Conservation (phyloP, 2,113 vertebrate species). For the Urocitellus parryii region DNA sequence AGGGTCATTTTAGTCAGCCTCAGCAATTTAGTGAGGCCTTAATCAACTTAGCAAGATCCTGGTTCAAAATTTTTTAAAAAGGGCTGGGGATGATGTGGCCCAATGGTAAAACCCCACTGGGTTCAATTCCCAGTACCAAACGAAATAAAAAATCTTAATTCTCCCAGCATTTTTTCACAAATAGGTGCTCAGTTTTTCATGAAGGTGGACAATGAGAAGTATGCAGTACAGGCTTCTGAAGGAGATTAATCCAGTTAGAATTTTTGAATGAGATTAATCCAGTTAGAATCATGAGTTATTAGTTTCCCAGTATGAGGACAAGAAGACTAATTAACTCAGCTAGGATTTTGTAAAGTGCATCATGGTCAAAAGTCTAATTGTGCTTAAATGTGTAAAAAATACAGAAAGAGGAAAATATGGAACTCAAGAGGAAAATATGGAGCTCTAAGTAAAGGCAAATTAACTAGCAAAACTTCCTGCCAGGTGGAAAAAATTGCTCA, state of each 20-base stretch:
- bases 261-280: not conserved
- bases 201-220: not conserved
- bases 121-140: too few relatives aligned
- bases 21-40: too few relatives aligned
- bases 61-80: too few relatives aligned
- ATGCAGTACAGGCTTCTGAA: not conserved
- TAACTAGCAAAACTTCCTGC: conserved; percentile 58
- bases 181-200: conserved; percentile 21
- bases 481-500: conserved; percentile 32
- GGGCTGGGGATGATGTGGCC: too few relatives aligned
- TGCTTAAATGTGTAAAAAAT: not conserved
- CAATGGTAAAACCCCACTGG: too few relatives aligned
- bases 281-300: conserved; percentile 18
- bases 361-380: not conserved
- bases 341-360: not conserved
- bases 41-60: too few relatives aligned
- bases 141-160: not conserved
- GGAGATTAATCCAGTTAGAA: conserved; percentile 37
- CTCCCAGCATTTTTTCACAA: conserved; percentile 29
- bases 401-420: too few relatives aligned
- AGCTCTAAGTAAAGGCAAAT: conserved; percentile 39
- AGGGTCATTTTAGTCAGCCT: not conserved
- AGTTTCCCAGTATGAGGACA: not conserved
- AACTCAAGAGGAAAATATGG: too few relatives aligned
- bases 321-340: not conserved